Conservation (phyloP, 2,797 vertebrate genomes). For the Coregonus ussuriensis region DNA sequence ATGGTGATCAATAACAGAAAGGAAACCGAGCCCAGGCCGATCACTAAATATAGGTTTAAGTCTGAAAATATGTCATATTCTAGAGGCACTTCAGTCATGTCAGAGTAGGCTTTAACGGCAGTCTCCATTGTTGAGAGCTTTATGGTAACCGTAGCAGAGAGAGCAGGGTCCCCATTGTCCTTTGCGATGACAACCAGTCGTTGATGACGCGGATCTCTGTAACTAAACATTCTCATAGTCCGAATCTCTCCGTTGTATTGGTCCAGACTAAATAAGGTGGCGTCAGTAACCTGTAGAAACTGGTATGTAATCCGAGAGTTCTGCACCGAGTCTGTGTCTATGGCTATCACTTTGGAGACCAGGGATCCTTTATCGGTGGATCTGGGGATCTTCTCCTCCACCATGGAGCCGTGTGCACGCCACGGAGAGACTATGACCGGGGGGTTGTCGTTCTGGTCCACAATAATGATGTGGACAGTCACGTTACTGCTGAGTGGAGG, state of each 20-base stretch:
- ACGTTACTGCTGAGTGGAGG: conserved; percentile 38
- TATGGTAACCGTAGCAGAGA: conserved; percentile 43
- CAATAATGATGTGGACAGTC: conserved; percentile 41
- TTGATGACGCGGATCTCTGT: conserved; percentile 33
- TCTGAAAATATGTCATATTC: conserved; percentile 38
- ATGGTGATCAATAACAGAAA: conserved; percentile 46
- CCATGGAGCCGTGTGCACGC: conserved; percentile 31
- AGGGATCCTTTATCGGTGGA: conserved; percentile 36
- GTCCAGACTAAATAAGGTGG: conserved; percentile 41
- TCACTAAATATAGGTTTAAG: conserved; percentile 40
- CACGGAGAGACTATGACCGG: conserved; percentile 44
- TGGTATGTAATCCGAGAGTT: conserved; percentile 41
- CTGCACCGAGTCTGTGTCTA: conserved; percentile 38
- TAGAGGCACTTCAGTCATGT: conserved; percentile 22
- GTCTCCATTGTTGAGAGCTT: conserved; percentile 33
- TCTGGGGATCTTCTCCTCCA: conserved; percentile 37
- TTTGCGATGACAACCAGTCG: conserved; percentile 41
- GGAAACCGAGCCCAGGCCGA: conserved; percentile 38
- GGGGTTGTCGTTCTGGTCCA: conserved; percentile 49
- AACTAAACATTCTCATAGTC: conserved; percentile 41
- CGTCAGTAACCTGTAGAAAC: conserved; percentile 29
- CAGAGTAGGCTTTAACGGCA: conserved; percentile 20
- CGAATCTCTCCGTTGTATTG: conserved; percentile 41
- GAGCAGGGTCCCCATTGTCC: conserved; percentile 43
- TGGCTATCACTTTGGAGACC: conserved; percentile 39